Evolutionary conservation across 2,797 vertebrate genomes (phyloP), one percentile per base, ranked within the genome.

Genomic region (Aythya fuligula): DNA sequence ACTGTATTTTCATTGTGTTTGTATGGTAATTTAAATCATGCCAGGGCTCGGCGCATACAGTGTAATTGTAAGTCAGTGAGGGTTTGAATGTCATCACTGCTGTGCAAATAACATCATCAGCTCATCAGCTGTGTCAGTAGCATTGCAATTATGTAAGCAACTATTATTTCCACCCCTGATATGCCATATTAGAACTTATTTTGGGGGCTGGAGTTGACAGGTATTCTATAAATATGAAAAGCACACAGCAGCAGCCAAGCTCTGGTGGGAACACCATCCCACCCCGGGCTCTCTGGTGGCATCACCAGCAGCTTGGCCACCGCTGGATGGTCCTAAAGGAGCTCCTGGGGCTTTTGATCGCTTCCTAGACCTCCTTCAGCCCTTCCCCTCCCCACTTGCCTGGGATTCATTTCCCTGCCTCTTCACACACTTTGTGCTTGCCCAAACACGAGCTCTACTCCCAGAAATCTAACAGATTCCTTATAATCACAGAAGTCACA

Each of bases 51-150:
- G 80, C 84, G 78, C 71, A 28, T 93, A 81, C 89, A 82, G 66
- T 79, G 93, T 95, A 82, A 97, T 90, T 96, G 90, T 91, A 95
- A 96, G 92, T 61, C 89, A 30, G 94, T 30, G 45, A 95, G 79
- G 90, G 89, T 81, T 93, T 96, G 95, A 96, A 95, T 96, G 91
- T 94, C 89, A 95, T 81, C 95, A 78, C 89, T 95, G 91, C 93
- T 93, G 85, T 72, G 58, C 94, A 94, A 96, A 97, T 89, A 96
- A 96, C 71, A 94, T 95, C 85, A 96, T 54, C 91, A 90, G 95
- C 85, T 94, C 96, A 95, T 96, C 95, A 95, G 78, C 86, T 96
- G 87, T 60, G 74, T 58, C 81, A 88, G 76, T 87, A 90, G 93
- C 66, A 71, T 78, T 87, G 89, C 93, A 93, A 92, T 95, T 96